phyloP scores from a whole-genome alignment of 2,888 invertebrate species.

The Torymus tubicola region DNA sequence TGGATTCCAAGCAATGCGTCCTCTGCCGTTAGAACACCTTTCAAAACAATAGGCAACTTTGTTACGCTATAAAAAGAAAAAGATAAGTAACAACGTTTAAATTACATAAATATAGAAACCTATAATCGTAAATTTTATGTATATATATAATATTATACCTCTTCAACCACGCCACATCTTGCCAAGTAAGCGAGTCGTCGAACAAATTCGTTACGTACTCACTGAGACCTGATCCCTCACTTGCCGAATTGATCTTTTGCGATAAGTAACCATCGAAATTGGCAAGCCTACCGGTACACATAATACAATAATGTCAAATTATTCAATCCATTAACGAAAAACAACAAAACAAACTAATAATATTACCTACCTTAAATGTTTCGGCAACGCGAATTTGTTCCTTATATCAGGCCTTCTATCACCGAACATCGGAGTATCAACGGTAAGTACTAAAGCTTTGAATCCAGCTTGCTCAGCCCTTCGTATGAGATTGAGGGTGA shows the following conservation, averaged over 20 bases:
- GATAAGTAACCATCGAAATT: conserved; percentile 84
- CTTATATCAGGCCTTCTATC: conserved; percentile 87
- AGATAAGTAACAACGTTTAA: background rate
- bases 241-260: conserved; percentile 74
- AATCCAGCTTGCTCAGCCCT: conserved; percentile 91
- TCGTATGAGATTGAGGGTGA: conserved; percentile 84
- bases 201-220: conserved; percentile 87
- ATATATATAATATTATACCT: conserved; percentile 76
- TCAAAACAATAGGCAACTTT: conserved; percentile 87
- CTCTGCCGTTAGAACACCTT: conserved; percentile 91
- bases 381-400: conserved; percentile 90
- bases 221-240: conserved; percentile 85
- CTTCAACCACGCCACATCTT: conserved; percentile 91
- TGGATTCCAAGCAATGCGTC: conserved; percentile 88
- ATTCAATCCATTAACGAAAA: no score
- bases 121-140: no score
- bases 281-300: conserved; percentile 80
- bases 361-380: conserved; percentile 82
- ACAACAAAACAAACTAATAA: no score
- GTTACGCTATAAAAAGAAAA: conserved; percentile 79
- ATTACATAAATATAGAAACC: no score
- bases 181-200: conserved; percentile 90
- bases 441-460: conserved; percentile 90
- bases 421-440: conserved; percentile 93
- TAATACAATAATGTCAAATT: no score